A percentile compares a stretch with the other conserved stretches of the same genome.
Evolutionary conservation across 2,113 vertebrate species (phyloP).

Genomic region (Gymnogyps californianus): DNA sequence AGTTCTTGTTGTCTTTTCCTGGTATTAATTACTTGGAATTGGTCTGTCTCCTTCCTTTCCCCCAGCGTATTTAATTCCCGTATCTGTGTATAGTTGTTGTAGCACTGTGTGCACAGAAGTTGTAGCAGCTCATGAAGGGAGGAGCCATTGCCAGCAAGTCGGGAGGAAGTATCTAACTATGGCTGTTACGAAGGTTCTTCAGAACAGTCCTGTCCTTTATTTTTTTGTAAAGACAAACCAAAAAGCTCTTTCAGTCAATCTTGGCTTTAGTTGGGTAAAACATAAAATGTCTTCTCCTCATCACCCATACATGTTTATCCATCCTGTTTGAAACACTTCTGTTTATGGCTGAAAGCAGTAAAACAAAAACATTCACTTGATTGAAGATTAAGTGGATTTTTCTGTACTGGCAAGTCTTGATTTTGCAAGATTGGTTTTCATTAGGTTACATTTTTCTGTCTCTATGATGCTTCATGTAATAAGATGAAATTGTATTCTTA

Average conservation of each 20-base stretch:
- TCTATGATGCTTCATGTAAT: not conserved
- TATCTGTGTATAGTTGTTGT: not conserved
- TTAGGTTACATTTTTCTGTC: not conserved
- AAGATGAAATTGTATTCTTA: constrained; percentile 11
- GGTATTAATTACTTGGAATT: not conserved
- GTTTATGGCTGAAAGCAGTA: not conserved
- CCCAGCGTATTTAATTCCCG: not conserved
- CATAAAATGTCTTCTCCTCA: not conserved
- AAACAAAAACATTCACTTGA: not conserved
- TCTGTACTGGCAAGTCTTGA: not conserved
- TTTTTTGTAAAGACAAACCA: not conserved
- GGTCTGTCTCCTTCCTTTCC: not conserved
- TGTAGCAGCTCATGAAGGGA: not conserved
- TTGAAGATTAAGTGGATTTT: not conserved
- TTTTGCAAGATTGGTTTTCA: constrained; percentile 28
- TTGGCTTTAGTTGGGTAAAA: not conserved
- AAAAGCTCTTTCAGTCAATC: not conserved
- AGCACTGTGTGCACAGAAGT: not conserved
- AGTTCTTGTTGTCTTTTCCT: not conserved
- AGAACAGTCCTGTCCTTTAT: not conserved
- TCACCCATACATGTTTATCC: not conserved
- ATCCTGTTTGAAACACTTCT: not conserved
- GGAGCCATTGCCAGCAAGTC: not conserved
- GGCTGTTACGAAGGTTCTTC: not conserved
- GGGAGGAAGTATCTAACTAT: not conserved